phyloP scores from a whole-genome alignment of 2,113 vertebrate species.

The Petroica traversi region DNA sequence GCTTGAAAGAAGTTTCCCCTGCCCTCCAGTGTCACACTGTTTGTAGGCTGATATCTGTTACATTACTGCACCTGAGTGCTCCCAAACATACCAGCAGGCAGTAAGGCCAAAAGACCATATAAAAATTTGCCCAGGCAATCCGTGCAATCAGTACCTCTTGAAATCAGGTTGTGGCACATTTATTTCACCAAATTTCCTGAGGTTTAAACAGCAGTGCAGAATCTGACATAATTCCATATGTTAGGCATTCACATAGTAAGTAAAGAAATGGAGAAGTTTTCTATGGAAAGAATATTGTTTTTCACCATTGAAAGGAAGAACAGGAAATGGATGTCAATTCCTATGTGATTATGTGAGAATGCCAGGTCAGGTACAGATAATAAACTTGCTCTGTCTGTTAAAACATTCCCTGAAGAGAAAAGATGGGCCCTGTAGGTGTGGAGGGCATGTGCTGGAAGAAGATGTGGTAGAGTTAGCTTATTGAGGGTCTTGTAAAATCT shows the following conservation, averaged over 20 bases:
- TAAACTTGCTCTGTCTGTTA: background rate
- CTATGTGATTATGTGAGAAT: background rate
- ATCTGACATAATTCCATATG: background rate
- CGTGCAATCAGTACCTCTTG: background rate
- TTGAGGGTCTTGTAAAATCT: background rate
- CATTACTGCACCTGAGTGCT: rapidly evolving
- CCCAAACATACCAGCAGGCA: background rate
- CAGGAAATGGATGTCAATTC: background rate
- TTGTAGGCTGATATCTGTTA: background rate
- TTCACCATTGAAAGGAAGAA: background rate
- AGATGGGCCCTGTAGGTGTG: background rate
- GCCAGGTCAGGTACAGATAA: background rate
- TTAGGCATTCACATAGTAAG: background rate
- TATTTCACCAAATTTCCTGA: background rate
- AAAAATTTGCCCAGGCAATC: background rate
- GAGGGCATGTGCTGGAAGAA: background rate
- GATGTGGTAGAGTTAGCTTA: background rate
- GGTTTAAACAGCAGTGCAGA: background rate
- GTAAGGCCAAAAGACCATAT: background rate
- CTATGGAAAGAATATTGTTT: background rate
- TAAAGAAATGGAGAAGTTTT: background rate
- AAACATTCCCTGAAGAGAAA: background rate
- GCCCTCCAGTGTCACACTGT: background rate
- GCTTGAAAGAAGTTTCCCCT: background rate
- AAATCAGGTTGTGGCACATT: background rate